Percentiles rank a stretch among this genome's conserved stretches.
Evolutionary conservation across 37 sponge, comb jelly and placozoan species (phyloP).

Genomic region (Bolinopsis microptera): DNA sequence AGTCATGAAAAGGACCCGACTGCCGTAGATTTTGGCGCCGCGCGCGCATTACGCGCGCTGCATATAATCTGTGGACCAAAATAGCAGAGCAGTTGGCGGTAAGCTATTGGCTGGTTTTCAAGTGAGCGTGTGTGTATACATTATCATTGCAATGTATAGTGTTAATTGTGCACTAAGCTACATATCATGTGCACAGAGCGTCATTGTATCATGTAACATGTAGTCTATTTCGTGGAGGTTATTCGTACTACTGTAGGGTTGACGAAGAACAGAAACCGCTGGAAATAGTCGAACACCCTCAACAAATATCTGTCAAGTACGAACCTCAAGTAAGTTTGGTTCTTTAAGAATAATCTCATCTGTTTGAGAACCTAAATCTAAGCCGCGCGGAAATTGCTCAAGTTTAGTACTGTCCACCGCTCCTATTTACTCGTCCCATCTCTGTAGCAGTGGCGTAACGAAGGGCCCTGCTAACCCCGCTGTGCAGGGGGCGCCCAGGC

Average conservation of each 20-base stretch:
- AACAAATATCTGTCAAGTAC: slow-evolving; percentile 23
- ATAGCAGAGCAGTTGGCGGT: slow-evolving; percentile 34
- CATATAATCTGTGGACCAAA: slow-evolving; percentile 3
- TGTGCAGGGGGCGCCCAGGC: no score
- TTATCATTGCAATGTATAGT: neutral
- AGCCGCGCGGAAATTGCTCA: no score
- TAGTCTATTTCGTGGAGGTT: no score
- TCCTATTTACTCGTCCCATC: no score
- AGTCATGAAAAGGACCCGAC: slow-evolving; percentile 24
- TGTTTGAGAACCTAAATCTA: no score
- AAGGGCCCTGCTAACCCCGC: no score
- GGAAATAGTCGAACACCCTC: slow-evolving; percentile 29
- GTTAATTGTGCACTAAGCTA: neutral
- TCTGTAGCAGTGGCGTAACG: no score
- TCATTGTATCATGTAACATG: neutral
- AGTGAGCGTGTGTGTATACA: slow-evolving; percentile 34
- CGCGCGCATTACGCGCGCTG: slow-evolving; percentile 1
- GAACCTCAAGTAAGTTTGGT: slow-evolving; percentile 16
- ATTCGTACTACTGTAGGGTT: neutral
- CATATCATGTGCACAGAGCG: neutral
- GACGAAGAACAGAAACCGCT: neutral
- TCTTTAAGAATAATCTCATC: no score
- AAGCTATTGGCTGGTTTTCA: slow-evolving; percentile 17
- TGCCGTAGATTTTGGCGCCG: slow-evolving; percentile 22
- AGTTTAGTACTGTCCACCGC: no score